Evolutionary conservation across 1,140 invertebrate species (phyloP).

Genomic region (Latrodectus geometricus): DNA sequence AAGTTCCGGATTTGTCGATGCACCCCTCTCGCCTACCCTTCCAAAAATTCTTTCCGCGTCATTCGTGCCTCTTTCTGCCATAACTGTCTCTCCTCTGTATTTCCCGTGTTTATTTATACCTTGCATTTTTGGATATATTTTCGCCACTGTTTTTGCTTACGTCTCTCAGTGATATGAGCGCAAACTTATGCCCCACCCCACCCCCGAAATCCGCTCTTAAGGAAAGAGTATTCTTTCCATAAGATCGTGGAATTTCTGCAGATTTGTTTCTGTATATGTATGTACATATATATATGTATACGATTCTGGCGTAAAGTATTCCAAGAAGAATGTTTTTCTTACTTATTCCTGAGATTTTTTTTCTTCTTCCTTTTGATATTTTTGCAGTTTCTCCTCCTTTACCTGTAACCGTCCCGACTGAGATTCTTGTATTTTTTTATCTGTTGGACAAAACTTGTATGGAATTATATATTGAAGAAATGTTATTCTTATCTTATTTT

Average conservation of each 20-base stretch:
- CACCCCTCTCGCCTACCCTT: not conserved
- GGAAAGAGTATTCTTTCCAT: conserved; percentile 24
- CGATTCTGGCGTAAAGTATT: conserved; percentile 10
- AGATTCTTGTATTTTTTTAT: no score
- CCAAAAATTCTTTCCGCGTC: conserved; percentile 1
- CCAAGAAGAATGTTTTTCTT: not conserved
- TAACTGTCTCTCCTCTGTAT: not conserved
- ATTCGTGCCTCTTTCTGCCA: conserved; percentile 20
- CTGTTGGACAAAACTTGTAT: no score
- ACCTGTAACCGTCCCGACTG: no score
- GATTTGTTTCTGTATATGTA: conserved; percentile 30
- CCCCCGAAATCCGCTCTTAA: not conserved
- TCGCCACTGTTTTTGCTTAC: not conserved
- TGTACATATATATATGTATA: conserved; percentile 6
- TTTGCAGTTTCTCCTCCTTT: no score
- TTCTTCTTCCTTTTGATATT: no score
- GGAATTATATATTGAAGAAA: no score
- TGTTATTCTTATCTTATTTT: no score
- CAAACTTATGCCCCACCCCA: conserved; percentile 11
- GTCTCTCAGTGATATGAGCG: conserved; percentile 3
- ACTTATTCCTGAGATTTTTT: no score
- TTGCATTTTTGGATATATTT: conserved; percentile 1
- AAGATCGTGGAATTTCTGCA: conserved; percentile 29
- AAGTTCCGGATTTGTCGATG: conserved; percentile 24
- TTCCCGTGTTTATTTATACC: not conserved